Evolutionary conservation across 2,113 vertebrate genomes (phyloP), one percentile per base, ranked within the genome.

Genomic region (Eclectus roratus): DNA sequence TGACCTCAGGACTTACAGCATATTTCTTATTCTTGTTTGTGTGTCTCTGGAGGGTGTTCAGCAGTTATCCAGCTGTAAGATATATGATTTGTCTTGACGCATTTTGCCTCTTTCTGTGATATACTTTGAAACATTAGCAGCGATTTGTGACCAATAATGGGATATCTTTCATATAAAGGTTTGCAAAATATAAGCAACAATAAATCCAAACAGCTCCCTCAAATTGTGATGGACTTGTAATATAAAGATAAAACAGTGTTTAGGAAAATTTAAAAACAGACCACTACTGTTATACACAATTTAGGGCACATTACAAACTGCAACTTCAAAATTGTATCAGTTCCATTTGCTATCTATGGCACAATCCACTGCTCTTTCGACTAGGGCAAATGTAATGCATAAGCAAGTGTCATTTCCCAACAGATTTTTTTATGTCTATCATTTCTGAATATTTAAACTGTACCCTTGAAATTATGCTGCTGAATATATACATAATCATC

Each of bases 11-110:
- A 79, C 19, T 79, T 71, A 11, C 4, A 86, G 44, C 13, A 47
- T 89, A 94, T 78, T 95, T 95, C 65, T 94, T 92, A 37, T 72
- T 88, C 82, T 91, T 3, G 2, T 74, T 81, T 80, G 39, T 60
- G 27, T 68, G 72, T 71, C 85, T 91, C 88, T 80, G 35, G 79
- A 90, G 89, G 33, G 43, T 49, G 50, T 68, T 91, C 85, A 78
- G 50, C 64, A 70, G 24, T 74, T 80, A 71, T 10, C 13, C 28
- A 83, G 33, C 33, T 71, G 21, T 52, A 82, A 6, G 3, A 15
- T 56, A 23, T 66, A 50, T 90, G 72, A 90, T 80, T 85, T 74
- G 29, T 78, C 55, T 84, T 95, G 53, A 88, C 73, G 24, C 2
- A 71, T 90, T 86, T 90, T 88, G 23, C 33, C 39, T 58, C 49